phyloP scores from a whole-genome alignment of 2,113 vertebrate genomes.

The Aspiorhynchus laticeps region DNA sequence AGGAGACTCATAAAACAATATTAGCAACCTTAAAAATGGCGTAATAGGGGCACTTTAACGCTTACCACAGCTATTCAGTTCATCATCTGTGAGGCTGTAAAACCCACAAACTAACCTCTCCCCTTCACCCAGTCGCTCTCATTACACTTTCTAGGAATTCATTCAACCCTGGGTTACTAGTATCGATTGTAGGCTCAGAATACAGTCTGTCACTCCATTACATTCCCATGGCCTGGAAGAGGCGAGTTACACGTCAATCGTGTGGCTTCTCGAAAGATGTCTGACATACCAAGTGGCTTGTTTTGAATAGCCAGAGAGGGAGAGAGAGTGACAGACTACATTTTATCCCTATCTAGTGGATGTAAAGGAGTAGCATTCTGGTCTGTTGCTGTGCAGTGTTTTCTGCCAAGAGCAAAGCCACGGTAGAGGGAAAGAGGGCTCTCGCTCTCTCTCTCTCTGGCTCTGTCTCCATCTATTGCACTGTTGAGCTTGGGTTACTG shows the following conservation, averaged over 20 bases:
- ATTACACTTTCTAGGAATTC: constrained; percentile 20
- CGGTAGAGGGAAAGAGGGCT: neutral
- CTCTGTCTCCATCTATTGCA: constrained; percentile 3
- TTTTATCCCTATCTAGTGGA: constrained; percentile 14
- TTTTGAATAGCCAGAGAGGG: constrained; percentile 14
- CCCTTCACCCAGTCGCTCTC: neutral
- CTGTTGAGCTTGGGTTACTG: constrained; percentile 52
- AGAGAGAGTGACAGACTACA: constrained; percentile 8
- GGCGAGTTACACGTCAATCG: neutral
- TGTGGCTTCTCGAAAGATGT: constrained; percentile 23
- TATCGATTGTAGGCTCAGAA: constrained; percentile 15
- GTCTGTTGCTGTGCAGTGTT: constrained; percentile 57
- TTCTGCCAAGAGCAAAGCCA: constrained; percentile 48
- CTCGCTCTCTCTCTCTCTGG: constrained; percentile 23
- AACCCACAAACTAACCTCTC: neutral
- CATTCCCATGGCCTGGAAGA: constrained; percentile 4
- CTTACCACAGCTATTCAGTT: constrained; percentile 1
- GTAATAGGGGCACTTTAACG: too few species aligned
- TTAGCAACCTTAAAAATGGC: too few species aligned
- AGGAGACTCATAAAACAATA: too few species aligned
- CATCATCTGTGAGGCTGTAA: neutral
- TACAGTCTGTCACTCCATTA: neutral
- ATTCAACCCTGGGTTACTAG: constrained; percentile 2
- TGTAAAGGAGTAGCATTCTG: constrained; percentile 22
- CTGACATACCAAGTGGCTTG: constrained; percentile 33